Conservation (phyloP, 2,888 invertebrate genomes). For the Synergus gifuensis region DNA sequence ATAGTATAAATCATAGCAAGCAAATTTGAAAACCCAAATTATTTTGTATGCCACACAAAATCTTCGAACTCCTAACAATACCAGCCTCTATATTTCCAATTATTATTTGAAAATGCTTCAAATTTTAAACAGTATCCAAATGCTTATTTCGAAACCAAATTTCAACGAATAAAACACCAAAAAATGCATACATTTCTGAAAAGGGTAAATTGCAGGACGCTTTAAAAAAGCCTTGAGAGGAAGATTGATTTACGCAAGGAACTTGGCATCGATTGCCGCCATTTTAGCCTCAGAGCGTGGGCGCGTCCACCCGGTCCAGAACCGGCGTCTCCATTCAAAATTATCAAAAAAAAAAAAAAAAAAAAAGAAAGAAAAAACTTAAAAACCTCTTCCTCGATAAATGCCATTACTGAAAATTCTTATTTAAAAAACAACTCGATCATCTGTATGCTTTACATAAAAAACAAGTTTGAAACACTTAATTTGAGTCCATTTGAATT, state of each 20-base stretch:
- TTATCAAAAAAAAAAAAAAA: not conserved
- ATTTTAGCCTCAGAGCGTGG: slow-evolving; percentile 61
- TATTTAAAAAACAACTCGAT: not conserved
- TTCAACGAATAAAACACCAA: not conserved
- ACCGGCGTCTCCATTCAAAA: slow-evolving; percentile 70
- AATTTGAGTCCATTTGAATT: not conserved
- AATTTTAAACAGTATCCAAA: not conserved
- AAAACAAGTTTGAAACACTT: not conserved
- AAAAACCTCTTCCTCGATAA: slow-evolving; percentile 7
- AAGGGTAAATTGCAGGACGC: slow-evolving; percentile 30
- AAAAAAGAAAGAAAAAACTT: not conserved
- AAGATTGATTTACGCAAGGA: slow-evolving; percentile 26
- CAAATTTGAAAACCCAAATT: too few relatives aligned
- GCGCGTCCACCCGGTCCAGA: slow-evolving; percentile 68
- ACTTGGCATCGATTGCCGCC: slow-evolving; percentile 45
- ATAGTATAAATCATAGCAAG: too few relatives aligned
- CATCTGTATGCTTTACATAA: not conserved
- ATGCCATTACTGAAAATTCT: not conserved
- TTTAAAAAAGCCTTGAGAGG: not conserved
- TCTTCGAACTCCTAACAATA: too few relatives aligned
- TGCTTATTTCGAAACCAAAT: not conserved
- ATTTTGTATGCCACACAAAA: too few relatives aligned
- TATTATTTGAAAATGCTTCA: too few relatives aligned
- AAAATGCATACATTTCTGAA: not conserved
- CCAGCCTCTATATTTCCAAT: too few relatives aligned